Percentiles rank a stretch among this genome's conserved stretches.
These are phyloP conservation scores for Tiphia femorata DNA, from an alignment of 2,888 invertebrate genomes.

Conservation along the genomic window DNA sequence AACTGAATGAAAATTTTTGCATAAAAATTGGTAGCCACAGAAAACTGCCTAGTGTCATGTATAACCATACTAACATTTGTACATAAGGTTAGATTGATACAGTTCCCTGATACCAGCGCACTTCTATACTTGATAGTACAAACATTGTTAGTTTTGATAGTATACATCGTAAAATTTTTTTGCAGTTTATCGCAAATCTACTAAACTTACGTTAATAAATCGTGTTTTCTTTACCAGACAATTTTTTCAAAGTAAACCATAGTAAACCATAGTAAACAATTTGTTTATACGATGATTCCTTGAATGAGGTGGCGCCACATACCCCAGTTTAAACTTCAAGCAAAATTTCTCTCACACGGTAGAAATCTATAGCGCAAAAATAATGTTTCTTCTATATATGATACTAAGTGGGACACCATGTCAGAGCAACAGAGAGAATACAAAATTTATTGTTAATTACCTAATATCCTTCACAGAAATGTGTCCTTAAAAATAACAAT, in stretches of 20 bases:
- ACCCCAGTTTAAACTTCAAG: constrained; percentile 52
- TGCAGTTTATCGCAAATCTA: constrained; percentile 54
- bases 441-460: constrained; percentile 34
- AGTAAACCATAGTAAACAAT: too few species aligned
- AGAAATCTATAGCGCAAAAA: constrained; percentile 59
- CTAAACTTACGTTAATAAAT: constrained; percentile 57
- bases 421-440: constrained; percentile 10
- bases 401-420: background rate
- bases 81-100: constrained; percentile 37
- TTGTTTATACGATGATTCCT: constrained; percentile 28
- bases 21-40: too few species aligned
- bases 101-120: constrained; percentile 67
- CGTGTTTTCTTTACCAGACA: constrained; percentile 41
- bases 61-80: constrained; percentile 31
- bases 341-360: constrained; percentile 61
- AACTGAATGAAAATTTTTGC: too few species aligned
- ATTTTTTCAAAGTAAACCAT: constrained; percentile 38
- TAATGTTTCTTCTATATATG: constrained; percentile 4
- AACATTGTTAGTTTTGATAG: constrained; percentile 65
- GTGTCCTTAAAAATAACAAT: constrained; percentile 57
- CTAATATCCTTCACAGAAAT: constrained; percentile 64
- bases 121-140: constrained; percentile 61
- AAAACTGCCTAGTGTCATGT: too few species aligned
- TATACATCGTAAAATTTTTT: constrained; percentile 61
- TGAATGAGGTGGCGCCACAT: constrained; percentile 50